Evolutionary conservation across 2,113 vertebrate species (phyloP).

Genomic region (Triplophysa dalaica): DNA sequence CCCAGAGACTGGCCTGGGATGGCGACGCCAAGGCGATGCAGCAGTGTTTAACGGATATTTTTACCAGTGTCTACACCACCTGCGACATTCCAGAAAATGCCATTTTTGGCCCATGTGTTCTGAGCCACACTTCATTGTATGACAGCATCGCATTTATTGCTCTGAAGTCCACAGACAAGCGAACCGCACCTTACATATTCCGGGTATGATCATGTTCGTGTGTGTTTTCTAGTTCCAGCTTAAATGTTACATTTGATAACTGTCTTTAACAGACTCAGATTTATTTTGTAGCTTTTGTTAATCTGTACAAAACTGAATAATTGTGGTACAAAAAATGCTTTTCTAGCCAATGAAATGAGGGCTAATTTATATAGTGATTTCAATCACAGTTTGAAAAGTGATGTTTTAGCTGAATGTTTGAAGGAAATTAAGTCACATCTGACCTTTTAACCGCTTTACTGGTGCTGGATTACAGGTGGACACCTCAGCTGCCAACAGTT

Average conservation of each 20-base stretch:
- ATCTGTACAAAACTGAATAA: too few species aligned
- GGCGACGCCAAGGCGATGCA: slow-evolving; percentile 94
- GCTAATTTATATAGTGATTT: neutral
- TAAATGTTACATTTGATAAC: too few species aligned
- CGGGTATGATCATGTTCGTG: slow-evolving; percentile 78
- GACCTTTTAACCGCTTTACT: slow-evolving; percentile 7
- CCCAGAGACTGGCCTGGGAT: slow-evolving; percentile 87
- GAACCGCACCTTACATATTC: slow-evolving; percentile 95
- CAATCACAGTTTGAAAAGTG: neutral
- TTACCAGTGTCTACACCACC: slow-evolving; percentile 96
- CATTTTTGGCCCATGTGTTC: slow-evolving; percentile 92
- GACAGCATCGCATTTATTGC: slow-evolving; percentile 99
- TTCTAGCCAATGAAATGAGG: too few species aligned
- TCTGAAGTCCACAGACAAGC: slow-evolving; percentile 94
- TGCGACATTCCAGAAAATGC: slow-evolving; percentile 96
- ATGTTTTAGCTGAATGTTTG: neutral
- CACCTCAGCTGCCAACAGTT: slow-evolving; percentile 90
- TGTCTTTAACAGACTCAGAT: too few species aligned
- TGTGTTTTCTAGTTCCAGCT: neutral
- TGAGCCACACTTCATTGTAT: slow-evolving; percentile 95
- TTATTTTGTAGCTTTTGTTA: too few species aligned
- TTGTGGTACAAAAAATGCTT: too few species aligned
- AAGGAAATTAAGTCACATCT: neutral
- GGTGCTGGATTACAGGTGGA: slow-evolving; percentile 80
- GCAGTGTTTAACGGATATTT: slow-evolving; percentile 97